Evolutionary conservation across 2,888 invertebrate genomes (phyloP), one percentile per base, ranked within the genome.

Genomic region (Prenolepis imparis): DNA sequence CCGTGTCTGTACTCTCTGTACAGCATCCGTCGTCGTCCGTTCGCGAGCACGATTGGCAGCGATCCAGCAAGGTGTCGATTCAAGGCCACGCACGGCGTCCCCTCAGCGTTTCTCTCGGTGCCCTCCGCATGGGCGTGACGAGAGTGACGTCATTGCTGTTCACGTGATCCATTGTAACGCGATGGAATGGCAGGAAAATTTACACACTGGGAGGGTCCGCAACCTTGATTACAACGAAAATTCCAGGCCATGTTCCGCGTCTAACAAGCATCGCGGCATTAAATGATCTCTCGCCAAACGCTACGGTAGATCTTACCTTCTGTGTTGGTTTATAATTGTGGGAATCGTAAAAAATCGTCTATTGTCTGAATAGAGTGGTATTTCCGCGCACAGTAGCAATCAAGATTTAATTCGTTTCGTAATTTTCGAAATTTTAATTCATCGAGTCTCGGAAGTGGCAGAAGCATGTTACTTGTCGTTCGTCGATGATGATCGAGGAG

Each of bases 11-110:
- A n/a, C n/a, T n/a, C n/a, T n/a, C n/a, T n/a, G n/a, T 78, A 87
- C 87, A 92, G 91, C 93, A 93, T 93, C 92, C 92, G 92, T 91
- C 92, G 91, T 86, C 55, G 70, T 82, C n/a, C n/a, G 24, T 75
- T 64, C 55, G 74, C 57, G 81, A 82, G 52, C 78, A 32, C 39
- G 57, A 91, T 90, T 92, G 91, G 89, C 91, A 90, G 81, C 87
- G 88, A 88, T 92, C 89, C 91, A 91, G 90, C 87, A 86, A 90
- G 89, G 88, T 88, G 86, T 68, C 61, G 85, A 82, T 64, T 78
- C 89, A 90, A 87, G 87, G 89, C 82, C 85, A 77, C 67, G 64
- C 48, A 66, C 64, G 52, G 82, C 36, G 74, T 66, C 36, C 74
- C 24, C 73, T 63, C 68, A 11, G 48, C 5, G 48, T 32, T 64